Evolutionary conservation across 2,888 invertebrate genomes (phyloP).

Genomic region (Peribatodes rhomboidaria): DNA sequence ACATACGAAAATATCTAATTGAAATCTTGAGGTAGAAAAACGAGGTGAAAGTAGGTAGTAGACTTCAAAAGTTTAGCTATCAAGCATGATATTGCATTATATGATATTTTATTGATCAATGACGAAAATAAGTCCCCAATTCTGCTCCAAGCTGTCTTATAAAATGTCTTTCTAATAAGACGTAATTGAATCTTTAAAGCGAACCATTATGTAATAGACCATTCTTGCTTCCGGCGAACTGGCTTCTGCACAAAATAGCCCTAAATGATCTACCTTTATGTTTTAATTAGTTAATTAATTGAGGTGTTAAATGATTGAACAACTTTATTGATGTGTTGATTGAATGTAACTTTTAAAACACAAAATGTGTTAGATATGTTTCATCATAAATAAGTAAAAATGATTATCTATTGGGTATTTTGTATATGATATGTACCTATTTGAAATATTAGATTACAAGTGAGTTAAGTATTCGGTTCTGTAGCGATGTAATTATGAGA

Average conservation of each 20-base stretch:
- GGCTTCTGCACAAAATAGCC: constrained; percentile 12
- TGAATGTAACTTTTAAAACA: neutral
- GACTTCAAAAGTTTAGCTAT: no score
- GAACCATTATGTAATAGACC: neutral
- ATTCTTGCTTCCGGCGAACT: neutral
- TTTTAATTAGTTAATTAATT: constrained; percentile 27
- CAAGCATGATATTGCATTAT: no score
- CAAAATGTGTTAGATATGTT: constrained; percentile 6
- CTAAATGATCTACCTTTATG: constrained; percentile 19
- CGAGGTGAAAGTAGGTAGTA: no score
- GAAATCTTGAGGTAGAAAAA: no score
- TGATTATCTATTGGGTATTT: no score
- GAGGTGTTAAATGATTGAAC: constrained; percentile 25
- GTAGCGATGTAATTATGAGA: no score
- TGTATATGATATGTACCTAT: no score
- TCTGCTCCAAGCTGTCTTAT: neutral
- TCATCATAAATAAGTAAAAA: neutral
- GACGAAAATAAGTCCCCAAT: neutral
- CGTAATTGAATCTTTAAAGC: neutral
- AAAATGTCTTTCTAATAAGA: neutral
- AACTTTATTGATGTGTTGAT: constrained; percentile 23
- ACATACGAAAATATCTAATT: no score
- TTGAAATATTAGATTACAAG: no score
- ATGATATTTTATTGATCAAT: neutral
- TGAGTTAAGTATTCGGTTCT: no score